Evolutionary conservation across 2,113 vertebrate genomes (phyloP).

Genomic region (Dicaeum eximium): DNA sequence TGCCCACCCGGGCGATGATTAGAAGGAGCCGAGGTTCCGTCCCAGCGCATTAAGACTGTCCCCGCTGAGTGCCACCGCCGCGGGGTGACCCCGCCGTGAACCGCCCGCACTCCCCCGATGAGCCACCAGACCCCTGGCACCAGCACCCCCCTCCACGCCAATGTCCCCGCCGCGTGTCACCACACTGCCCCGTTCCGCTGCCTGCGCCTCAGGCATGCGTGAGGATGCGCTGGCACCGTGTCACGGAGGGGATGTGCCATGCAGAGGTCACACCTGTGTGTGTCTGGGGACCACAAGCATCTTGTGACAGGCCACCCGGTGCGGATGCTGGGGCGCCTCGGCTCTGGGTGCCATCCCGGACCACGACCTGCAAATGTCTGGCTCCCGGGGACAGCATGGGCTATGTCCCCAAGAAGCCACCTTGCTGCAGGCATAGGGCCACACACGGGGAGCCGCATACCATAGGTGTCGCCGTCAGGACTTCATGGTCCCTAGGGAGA

Average conservation of each 20-base stretch:
- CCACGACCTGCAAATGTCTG: not conserved
- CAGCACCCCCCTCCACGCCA: not conserved
- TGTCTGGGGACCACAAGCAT: not conserved
- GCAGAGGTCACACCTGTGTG: not conserved
- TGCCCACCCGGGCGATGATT: not conserved
- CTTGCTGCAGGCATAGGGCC: not conserved
- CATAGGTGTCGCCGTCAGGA: fast-evolving
- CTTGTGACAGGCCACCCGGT: not conserved
- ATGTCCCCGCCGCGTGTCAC: not conserved
- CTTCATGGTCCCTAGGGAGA: no score
- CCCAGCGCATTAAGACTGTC: not conserved
- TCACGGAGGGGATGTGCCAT: not conserved
- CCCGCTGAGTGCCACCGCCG: not conserved
- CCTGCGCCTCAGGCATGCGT: not conserved
- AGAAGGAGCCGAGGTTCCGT: not conserved
- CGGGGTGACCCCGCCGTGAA: not conserved
- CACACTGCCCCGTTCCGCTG: not conserved
- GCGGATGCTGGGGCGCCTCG: not conserved
- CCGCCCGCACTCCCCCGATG: fast-evolving
- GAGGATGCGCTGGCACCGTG: not conserved
- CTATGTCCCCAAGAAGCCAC: not conserved
- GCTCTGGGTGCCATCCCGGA: not conserved
- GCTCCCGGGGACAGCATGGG: fast-evolving
- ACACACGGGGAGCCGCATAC: fast-evolving
- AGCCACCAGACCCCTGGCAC: not conserved